Base-by-base conservation (phyloP, 2,888 invertebrate genomes). In the Campoplex capitator region DNA sequence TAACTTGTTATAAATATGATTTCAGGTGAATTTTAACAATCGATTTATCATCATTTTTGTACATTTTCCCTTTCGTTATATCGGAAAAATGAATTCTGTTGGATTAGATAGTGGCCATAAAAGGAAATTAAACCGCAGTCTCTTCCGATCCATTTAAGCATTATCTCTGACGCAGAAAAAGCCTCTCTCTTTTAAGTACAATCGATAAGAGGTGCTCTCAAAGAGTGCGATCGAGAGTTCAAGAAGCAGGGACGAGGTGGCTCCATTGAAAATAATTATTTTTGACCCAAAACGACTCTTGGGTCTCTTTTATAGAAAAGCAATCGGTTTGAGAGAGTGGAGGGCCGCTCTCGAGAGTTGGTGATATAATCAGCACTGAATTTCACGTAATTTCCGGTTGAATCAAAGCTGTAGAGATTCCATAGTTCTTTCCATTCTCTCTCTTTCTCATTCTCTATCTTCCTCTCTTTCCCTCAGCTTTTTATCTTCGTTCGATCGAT, bases 331-430 rank as follows among this genome's bases (percentile, higher is more conserved):
- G 67, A 80, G 78, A 70, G 79, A 71, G 76, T 62, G 71, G 86
- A 71, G 88, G 81, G 79, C 83, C 87, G 85, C 85, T 82, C 84
- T 85, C 70, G 84, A 83, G 85, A 88, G 88, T 88, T 82, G 80
- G 83, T 88, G 91, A 91, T 89, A 90, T 90, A 91, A 91, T 92
- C 91, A 91, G 89, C 90, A 89, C 88, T 91, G 90, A 91, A 91
- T 91, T 90, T 88, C 90, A 88, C 88, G 89, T 90, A 91, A 90
- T 90, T 90, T 91, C 89, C 90, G 90, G 86, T 88, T 89, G 88
- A 90, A 89, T 91, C 89, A 90, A 90, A 89, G 84, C 88, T 75
- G 87, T 81, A 82, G 78, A 83, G 88, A 81, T 79, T 79, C 54
- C 56, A 75, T 85, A 79, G 76, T 71, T 83, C 81, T 48, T 56